These are phyloP conservation scores for Callipepla squamata DNA, from an alignment of 2,113 vertebrate genomes.

Conservation along the genomic window DNA sequence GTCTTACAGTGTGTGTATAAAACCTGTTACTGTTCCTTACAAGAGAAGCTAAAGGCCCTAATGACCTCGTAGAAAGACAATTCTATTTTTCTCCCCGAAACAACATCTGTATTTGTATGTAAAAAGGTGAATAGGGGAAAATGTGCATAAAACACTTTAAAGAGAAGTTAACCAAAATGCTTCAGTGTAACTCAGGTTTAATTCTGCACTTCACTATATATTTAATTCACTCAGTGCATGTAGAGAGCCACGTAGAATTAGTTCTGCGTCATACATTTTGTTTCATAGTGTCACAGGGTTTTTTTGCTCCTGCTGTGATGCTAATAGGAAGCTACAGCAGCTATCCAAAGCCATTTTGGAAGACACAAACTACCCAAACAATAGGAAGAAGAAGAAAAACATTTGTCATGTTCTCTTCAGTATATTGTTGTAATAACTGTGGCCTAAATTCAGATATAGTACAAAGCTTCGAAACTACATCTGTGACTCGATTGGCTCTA, in stretches of 20 bases:
- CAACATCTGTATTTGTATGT: not conserved
- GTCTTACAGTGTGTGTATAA: not conserved
- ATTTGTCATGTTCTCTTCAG: not conserved
- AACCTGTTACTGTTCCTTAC: not conserved
- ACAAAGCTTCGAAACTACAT: not conserved
- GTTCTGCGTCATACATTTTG: not conserved
- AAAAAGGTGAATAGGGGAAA: not conserved
- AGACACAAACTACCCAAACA: not conserved
- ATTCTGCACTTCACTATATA: not conserved
- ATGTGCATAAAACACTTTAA: not conserved
- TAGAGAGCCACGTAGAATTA: not conserved
- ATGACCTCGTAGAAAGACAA: not conserved
- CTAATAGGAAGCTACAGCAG: slow-evolving; percentile 17
- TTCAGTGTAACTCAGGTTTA: not conserved
- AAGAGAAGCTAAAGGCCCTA: not conserved
- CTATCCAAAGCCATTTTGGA: slow-evolving; percentile 1
- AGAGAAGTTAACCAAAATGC: not conserved
- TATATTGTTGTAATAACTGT: not conserved
- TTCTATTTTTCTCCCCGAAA: slow-evolving; percentile 5
- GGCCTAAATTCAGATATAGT: not conserved
- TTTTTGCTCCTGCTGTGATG: slow-evolving; percentile 11
- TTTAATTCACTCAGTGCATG: not conserved
- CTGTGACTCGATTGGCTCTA: not conserved
- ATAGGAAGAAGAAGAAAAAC: not conserved
- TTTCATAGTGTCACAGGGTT: not conserved